Evolutionary conservation across 2,797 vertebrate species (phyloP), one percentile per base, ranked within the genome.

Genomic region (Glossophaga mutica): DNA sequence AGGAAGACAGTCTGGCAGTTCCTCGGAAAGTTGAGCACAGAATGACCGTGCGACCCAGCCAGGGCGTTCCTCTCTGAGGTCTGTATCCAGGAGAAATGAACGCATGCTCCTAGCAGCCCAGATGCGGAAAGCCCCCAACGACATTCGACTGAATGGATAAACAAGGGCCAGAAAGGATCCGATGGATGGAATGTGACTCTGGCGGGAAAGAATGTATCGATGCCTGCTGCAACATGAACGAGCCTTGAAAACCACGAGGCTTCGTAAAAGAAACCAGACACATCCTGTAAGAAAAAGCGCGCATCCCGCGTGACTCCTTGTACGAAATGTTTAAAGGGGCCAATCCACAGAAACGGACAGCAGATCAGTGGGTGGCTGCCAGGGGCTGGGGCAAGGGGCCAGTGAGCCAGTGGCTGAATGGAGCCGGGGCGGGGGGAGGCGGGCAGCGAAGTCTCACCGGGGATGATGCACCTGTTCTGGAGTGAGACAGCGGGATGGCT

Each of bases 341-440:
- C 37, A 29, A 39, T 50, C 82, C 22, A 24, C 1, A 42, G 46
- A 37, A 8, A 37, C 32, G 4, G 39, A 26, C 7, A 26, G 62
- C 37, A 4, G 44, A 29, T 12, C 6, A 11, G 44, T 37, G 42
- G 55, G 22, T 26, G 55, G 42, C 14, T 67, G 42, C 44, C 9
- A 3, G 59, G 44, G 5, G 32, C 21, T 15, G 59, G 59, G 32
- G 29, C 16, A 18, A 0, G n/a, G 50, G 46, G 7, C 14, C 62
- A 1, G 34, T 0, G n/a, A 78, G 76, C 21, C 11, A 5, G n/a
- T 2, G n/a, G 55, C n/a, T 15, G 48, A 19, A 29, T 59, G 57
- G 16, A 12, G 6, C 7, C 1, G 48, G 48, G 48, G 34, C 19
- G 39, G 24, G 42, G 39, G 4, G 21, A 1, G 6, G 2, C 4